Base-by-base conservation (phyloP, 2,113 vertebrate species). In the Candoia aspera region DNA sequence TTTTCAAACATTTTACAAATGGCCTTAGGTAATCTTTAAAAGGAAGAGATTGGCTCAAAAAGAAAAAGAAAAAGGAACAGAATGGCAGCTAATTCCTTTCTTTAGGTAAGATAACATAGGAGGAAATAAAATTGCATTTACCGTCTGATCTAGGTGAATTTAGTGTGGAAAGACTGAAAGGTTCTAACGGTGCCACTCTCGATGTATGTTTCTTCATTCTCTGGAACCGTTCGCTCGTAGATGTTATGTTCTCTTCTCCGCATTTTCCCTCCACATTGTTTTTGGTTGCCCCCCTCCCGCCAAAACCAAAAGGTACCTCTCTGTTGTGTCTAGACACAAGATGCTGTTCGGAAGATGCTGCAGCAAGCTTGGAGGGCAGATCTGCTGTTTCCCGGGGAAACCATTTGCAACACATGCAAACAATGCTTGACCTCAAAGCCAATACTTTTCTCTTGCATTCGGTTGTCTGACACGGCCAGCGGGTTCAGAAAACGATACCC, bases 131-230 rank as follows among this genome's bases (percentile, higher is more conserved):
- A 91, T 73, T 60, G 87, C 73, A n/a, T 93, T 97, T 98, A 97
- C 98, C 97, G 93, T 98, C 98, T 90, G 97, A 97, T 94, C 96
- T 95, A 83, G 97, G 97, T 46, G 95, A 97, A 94, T 97, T 98
- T 62, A 98, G 93, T 92, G 98, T 98, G 83, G 98, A 97, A 94
- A 97, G 96, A 96, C 89, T 97, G 97, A 97, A 97, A 60, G 97
- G 97, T 29, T 97, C 97, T 93, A 98, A 97, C 5, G 98, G 98
- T 95, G 97, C 97, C 96, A 98, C 98, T 97, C 98, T 96, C 79
- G 98, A 98, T 0, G 98, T 99, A 92, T 96, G 97, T 94, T 99
- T 98, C 98, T 97, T 98, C 98, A 98, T 98, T 94, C 96, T 98
- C 96, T 90, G 91, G 60, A 91, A 58, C 0, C 49, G 87, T 93